phyloP scores from a whole-genome alignment of 2,113 vertebrate genomes.

The Eira barbara region DNA sequence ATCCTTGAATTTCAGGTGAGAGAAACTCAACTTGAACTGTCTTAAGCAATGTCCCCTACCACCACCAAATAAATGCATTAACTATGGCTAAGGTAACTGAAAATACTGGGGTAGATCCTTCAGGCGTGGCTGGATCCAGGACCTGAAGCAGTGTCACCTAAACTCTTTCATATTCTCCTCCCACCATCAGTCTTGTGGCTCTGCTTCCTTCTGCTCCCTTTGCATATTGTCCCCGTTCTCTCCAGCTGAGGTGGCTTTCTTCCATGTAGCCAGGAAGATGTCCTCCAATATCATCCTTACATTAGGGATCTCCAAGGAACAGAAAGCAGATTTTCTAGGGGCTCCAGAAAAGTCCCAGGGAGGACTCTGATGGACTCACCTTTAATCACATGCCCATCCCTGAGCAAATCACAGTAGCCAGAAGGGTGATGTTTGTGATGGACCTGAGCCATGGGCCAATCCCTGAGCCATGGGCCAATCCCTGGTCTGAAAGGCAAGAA shows the following conservation, averaged over 20 bases:
- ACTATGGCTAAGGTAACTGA: not conserved
- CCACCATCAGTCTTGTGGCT: not conserved
- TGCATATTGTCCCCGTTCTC: not conserved
- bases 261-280: not conserved
- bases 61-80: not conserved
- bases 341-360: not conserved
- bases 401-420: not conserved
- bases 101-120: not conserved
- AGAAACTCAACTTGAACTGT: not conserved
- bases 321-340: not conserved
- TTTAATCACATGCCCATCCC: not conserved
- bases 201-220: not conserved
- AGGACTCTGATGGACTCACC: not conserved
- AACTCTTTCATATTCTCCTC: not conserved
- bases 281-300: not conserved
- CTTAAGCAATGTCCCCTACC: not conserved
- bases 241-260: not conserved
- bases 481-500: too few relatives aligned
- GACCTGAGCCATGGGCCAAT: not conserved
- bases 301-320: not conserved
- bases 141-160: not conserved
- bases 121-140: not conserved
- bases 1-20: not conserved
- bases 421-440: accelerated
- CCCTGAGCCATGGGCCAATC: not conserved